Percentiles rank a stretch among this genome's conserved stretches.
These are phyloP conservation scores for Heteronetta atricapilla DNA, from an alignment of 2,113 vertebrate genomes.

Conservation along the genomic window DNA sequence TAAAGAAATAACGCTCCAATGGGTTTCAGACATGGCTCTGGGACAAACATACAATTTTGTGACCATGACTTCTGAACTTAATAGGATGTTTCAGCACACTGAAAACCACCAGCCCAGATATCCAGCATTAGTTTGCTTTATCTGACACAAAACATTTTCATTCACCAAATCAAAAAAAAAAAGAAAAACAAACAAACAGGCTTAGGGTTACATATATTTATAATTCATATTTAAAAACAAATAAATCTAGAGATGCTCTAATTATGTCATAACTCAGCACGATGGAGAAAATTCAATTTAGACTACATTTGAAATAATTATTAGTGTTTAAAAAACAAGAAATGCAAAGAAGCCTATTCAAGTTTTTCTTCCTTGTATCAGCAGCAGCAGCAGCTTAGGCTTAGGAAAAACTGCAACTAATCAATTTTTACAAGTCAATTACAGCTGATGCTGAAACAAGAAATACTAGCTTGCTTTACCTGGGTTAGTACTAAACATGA, in stretches of 20 bases:
- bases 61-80: background rate
- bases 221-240: background rate
- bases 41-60: background rate
- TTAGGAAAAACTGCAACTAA: background rate
- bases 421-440: background rate
- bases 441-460: background rate
- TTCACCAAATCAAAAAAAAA: background rate
- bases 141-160: background rate
- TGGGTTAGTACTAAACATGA: background rate
- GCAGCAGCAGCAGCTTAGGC: background rate
- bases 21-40: background rate
- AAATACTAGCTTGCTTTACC: background rate
- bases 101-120: background rate
- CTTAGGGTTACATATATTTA: background rate
- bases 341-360: background rate
- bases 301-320: background rate
- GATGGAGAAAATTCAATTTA: background rate
- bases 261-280: background rate
- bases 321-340: background rate
- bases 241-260: background rate
- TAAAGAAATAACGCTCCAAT: background rate
- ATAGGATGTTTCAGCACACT: too few relatives aligned
- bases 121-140: background rate
- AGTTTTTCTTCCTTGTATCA: background rate
- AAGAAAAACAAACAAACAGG: background rate